Conservation (phyloP, 2,888 invertebrate genomes). For the Clivina fossor region DNA sequence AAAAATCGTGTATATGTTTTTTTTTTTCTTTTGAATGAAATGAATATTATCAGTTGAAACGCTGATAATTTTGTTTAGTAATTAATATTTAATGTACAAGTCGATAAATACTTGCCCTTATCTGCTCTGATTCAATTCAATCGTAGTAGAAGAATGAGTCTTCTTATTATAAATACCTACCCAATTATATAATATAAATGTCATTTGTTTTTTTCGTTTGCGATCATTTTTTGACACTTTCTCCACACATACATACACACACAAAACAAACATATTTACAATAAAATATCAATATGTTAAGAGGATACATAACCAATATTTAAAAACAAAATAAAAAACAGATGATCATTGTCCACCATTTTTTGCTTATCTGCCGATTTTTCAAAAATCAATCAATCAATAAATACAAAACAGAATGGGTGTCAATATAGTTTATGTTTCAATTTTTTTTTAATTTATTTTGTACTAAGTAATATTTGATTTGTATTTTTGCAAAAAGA, state of each 20-base stretch:
- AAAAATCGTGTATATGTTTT: no score
- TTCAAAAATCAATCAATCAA: no score
- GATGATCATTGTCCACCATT: no score
- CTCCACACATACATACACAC: no score
- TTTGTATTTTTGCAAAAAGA: conserved; percentile 29
- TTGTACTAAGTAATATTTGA: conserved; percentile 30
- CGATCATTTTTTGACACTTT: no score
- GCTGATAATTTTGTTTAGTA: conserved; percentile 31
- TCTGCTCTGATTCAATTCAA: conserved; percentile 17
- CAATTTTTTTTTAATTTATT: conserved; percentile 27
- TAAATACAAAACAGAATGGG: conserved; percentile 31
- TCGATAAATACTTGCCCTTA: conserved; percentile 33
- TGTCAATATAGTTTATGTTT: conserved; percentile 24
- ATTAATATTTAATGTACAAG: conserved; percentile 32
- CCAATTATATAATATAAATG: not conserved
- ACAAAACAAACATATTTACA: no score
- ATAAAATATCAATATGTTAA: no score
- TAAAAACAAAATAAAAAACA: no score
- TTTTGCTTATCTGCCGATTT: no score
- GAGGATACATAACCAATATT: no score
- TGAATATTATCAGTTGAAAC: no score
- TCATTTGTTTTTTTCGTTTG: conserved; percentile 7
- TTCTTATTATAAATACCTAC: not conserved
- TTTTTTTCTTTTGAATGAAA: no score
- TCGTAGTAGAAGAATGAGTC: conserved; percentile 9